Evolutionary conservation across 2,113 vertebrate species (phyloP).

Genomic region (Oreochromis niloticus): DNA sequence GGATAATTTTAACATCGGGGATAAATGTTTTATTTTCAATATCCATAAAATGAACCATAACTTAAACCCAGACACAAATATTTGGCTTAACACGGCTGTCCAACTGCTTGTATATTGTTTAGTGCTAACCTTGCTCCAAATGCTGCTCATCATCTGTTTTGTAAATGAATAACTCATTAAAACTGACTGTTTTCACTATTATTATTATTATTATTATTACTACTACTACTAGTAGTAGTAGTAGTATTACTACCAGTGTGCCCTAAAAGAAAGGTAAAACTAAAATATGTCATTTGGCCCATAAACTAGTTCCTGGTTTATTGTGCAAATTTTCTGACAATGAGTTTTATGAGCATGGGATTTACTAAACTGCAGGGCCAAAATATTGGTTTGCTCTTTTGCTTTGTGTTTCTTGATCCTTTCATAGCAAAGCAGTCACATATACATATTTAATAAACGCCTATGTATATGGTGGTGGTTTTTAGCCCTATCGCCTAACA

Average conservation of each 20-base stretch:
- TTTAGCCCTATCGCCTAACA: neutral
- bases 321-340: neutral
- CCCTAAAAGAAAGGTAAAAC: neutral
- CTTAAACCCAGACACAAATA: neutral
- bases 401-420: neutral
- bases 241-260: too few species aligned
- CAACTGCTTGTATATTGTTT: neutral
- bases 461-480: neutral
- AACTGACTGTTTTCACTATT: neutral
- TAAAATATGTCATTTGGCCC: neutral
- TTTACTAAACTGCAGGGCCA: neutral
- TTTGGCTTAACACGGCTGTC: neutral
- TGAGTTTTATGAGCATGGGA: neutral
- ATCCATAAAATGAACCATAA: neutral
- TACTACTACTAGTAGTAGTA: accelerated
- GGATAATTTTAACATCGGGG: neutral
- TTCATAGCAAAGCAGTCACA: neutral
- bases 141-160: neutral
- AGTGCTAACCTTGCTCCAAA: neutral
- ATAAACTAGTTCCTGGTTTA: neutral
- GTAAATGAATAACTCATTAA: neutral
- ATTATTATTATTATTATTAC: accelerated
- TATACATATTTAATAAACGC: neutral
- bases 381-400: neutral
- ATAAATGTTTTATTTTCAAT: neutral